phyloP scores from a whole-genome alignment of 92 coral and sea anemone species.

The Scolanthus callimorphus region DNA sequence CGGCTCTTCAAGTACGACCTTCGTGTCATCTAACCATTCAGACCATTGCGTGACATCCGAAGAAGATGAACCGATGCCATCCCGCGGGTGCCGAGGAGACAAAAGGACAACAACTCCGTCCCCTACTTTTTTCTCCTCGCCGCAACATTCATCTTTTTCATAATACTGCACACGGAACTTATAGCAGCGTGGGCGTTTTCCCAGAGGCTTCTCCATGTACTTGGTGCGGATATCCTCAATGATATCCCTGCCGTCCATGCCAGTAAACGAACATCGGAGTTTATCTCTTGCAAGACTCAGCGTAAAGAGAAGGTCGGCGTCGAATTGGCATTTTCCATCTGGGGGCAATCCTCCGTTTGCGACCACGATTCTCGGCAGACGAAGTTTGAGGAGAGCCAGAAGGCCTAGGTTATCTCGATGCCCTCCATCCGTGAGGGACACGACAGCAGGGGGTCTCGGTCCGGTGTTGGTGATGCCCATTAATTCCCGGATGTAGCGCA shows the following conservation, averaged over 20 bases:
- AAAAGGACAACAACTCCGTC: conserved; percentile 75
- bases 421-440: conserved; percentile 79
- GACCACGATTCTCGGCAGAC: conserved; percentile 50
- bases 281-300: conserved; percentile 64
- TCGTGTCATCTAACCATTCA: conserved; percentile 30
- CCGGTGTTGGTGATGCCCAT: conserved; percentile 56
- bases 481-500: conserved; percentile 63
- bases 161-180: conserved; percentile 78
- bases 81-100: conserved; percentile 73
- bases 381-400: conserved; percentile 52
- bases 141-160: conserved; percentile 21
- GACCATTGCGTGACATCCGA: conserved; percentile 32
- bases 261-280: conserved; percentile 72
- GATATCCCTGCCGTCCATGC: conserved; percentile 73
- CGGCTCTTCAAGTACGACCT: conserved; percentile 54
- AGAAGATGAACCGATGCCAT: conserved; percentile 27
- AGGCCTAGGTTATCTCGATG: conserved; percentile 79
- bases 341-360: conserved; percentile 53
- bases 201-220: conserved; percentile 42
- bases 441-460: conserved; percentile 74
- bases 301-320: conserved; percentile 26
- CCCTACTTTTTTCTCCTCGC: conserved; percentile 53
- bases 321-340: conserved; percentile 1
- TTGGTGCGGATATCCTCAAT: conserved; percentile 62
- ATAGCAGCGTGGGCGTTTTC: conserved; percentile 80